Evolutionary conservation across 2,113 vertebrate genomes (phyloP), one percentile per base, ranked within the genome.

Genomic region (Tauraco erythrolophus): DNA sequence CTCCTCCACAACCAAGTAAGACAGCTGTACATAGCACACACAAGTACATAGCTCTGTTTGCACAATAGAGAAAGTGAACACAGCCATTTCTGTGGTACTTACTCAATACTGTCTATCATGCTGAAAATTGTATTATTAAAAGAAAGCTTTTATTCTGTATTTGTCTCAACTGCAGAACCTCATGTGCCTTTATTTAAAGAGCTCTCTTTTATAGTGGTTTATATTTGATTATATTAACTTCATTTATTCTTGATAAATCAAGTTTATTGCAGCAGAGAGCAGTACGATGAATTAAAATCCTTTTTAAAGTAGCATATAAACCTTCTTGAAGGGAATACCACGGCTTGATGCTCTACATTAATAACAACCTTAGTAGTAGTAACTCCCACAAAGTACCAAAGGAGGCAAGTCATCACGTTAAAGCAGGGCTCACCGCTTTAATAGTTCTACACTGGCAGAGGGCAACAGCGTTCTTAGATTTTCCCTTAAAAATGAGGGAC

Each of bases 41-140:
- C 19, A 56, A 28, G 2, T 9, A 24, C n/a, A 15, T 92, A 98
- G 97, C 97, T 98, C 96, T 98, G 98, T 97, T 19, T 98, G n/a
- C 98, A 98, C 22, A 97, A 98, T 30, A 97, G 98, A 86, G 72
- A 88, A 15, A 57, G 87, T 27, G 97, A 98, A 57, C 98, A 98
- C 39, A 98, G 98, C 35, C 98, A 97, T 14, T 97, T 97, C 64
- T 98, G 94, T 79, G 97, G 97, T 11, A 93, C 98, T 56, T 95
- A 98, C 85, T 98, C 97, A 72, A 83, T 98, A 80, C 56, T 98
- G 89, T 97, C 46, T 97, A 96, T 41, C 95, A 28, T 91, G 98
- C 43, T 98, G 56, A 61, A 66, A 85, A 80, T 3, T 30, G 1
- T 5, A 21, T 13, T 57, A 33, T 46, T 75, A 78, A 54, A 88